Evolutionary conservation across 1,140 invertebrate genomes (phyloP).

Genomic region (Trichonephila inaurata): DNA sequence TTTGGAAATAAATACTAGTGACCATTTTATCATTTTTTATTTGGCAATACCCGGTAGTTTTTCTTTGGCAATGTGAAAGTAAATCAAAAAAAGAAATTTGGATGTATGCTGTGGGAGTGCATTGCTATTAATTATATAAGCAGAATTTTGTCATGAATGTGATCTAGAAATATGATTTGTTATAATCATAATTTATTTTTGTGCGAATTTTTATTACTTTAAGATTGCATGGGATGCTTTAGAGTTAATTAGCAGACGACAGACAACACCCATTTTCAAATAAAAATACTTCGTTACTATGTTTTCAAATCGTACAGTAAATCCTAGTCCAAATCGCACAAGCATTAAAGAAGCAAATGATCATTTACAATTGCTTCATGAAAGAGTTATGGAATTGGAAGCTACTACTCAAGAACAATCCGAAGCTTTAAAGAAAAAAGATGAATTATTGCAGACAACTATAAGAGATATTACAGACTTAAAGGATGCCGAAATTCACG

Average conservation of each 20-base stretch:
- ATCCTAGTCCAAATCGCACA: slow-evolving; percentile 77
- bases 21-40: background rate
- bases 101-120: background rate
- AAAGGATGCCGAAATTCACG: slow-evolving; percentile 77
- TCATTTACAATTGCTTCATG: slow-evolving; percentile 78
- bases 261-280: slow-evolving; percentile 40
- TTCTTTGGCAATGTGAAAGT: slow-evolving; percentile 14
- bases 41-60: slow-evolving; percentile 28
- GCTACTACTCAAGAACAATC: slow-evolving; percentile 76
- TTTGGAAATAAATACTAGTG: background rate
- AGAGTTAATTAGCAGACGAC: slow-evolving; percentile 15
- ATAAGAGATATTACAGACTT: slow-evolving; percentile 75
- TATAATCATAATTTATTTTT: background rate
- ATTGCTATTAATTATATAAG: background rate
- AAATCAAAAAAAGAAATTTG: background rate
- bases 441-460: slow-evolving; percentile 76
- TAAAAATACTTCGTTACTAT: slow-evolving; percentile 44
- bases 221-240: background rate
- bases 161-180: background rate
- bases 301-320: slow-evolving; percentile 76
- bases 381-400: slow-evolving; percentile 77
- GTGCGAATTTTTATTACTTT: background rate
- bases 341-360: slow-evolving; percentile 79
- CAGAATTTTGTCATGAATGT: background rate
- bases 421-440: slow-evolving; percentile 77